phyloP scores from a whole-genome alignment of 2,113 vertebrate genomes.

The Tylochromis polylepis region DNA sequence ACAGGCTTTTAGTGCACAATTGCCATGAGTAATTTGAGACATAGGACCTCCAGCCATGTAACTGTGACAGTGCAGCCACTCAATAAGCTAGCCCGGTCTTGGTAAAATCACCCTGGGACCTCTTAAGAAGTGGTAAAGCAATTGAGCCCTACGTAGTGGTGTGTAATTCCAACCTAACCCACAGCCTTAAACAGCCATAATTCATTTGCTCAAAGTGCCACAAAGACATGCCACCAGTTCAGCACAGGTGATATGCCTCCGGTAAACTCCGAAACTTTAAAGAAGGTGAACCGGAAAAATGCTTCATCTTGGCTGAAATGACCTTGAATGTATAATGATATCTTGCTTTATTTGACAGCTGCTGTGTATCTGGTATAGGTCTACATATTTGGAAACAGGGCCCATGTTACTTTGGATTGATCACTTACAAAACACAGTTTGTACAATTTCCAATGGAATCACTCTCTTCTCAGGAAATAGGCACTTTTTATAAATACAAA shows the following conservation, averaged over 20 bases:
- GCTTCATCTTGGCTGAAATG: slow-evolving; percentile 16
- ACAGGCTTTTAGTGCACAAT: slow-evolving; percentile 30
- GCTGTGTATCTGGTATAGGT: not conserved
- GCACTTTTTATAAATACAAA: not conserved
- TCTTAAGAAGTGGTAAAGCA: slow-evolving; percentile 47
- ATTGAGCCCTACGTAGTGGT: slow-evolving; percentile 30
- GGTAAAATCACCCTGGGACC: slow-evolving; percentile 41
- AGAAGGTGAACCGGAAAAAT: not conserved
- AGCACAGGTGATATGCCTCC: slow-evolving; percentile 53
- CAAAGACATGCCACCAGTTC: not conserved
- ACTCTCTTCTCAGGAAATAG: not conserved
- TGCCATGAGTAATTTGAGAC: slow-evolving; percentile 48
- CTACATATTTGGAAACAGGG: not conserved
- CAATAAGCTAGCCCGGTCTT: slow-evolving; percentile 41
- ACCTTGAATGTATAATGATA: not conserved
- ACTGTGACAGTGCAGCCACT: slow-evolving; percentile 38
- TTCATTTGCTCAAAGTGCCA: slow-evolving; percentile 16
- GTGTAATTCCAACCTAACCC: slow-evolving; percentile 61
- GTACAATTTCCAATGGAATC: not conserved
- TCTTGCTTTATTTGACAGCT: not conserved
- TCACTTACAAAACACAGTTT: not conserved
- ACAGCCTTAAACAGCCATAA: slow-evolving; percentile 51
- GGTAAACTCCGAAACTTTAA: slow-evolving; percentile 21
- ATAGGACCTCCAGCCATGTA: slow-evolving; percentile 45
- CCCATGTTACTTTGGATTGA: not conserved